Evolutionary conservation across 2,888 invertebrate species (phyloP).

Genomic region (Drosophila tanythrix): DNA sequence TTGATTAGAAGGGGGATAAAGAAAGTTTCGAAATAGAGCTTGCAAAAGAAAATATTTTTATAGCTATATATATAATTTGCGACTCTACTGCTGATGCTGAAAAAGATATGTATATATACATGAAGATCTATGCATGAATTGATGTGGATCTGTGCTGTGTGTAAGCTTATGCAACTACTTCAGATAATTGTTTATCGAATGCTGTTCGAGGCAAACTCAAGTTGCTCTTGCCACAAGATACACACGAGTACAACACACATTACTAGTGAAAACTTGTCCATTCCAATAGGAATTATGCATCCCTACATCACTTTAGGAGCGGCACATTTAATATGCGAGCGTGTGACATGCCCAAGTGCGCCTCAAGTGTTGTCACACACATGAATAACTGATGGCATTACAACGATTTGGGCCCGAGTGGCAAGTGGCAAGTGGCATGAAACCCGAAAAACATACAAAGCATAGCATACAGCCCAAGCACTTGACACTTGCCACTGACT

Average conservation of each 20-base stretch:
- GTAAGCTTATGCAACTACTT: neutral
- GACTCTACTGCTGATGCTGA: neutral
- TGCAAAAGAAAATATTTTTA: neutral
- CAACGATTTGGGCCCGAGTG: constrained; percentile 59
- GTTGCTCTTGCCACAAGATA: neutral
- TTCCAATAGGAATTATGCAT: constrained; percentile 19
- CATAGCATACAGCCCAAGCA: constrained; percentile 40
- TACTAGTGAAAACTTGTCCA: constrained; percentile 15
- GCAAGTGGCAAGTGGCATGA: constrained; percentile 66
- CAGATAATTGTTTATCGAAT: constrained; percentile 16
- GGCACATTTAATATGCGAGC: constrained; percentile 29
- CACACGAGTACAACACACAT: neutral
- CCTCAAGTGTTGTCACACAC: constrained; percentile 75
- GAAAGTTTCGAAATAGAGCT: neutral
- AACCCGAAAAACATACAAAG: constrained; percentile 50
- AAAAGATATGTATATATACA: neutral
- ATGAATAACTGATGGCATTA: constrained; percentile 62
- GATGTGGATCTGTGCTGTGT: neutral
- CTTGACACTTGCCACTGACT: constrained; percentile 78
- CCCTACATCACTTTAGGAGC: constrained; percentile 26
- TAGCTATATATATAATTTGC: neutral
- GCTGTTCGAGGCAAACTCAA: constrained; percentile 4
- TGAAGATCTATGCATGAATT: neutral
- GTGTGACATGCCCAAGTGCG: constrained; percentile 55
- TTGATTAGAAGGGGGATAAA: neutral